Conservation (phyloP, 2,888 invertebrate genomes). For the Microdon myrmicae region DNA sequence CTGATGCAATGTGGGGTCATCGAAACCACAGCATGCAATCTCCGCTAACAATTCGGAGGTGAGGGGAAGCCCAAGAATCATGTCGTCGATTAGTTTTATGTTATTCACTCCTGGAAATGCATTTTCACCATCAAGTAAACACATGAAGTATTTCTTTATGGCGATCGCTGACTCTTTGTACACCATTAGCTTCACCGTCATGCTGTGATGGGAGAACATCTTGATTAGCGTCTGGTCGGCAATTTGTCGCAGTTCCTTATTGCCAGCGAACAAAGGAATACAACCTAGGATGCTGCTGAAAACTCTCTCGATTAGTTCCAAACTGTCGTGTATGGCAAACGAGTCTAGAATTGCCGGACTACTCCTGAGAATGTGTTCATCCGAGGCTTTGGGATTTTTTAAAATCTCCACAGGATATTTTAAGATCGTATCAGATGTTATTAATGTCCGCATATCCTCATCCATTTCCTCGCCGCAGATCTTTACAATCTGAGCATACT, state of each 20-base stretch:
- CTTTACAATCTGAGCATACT: constrained; percentile 42
- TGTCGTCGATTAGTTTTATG: constrained; percentile 48
- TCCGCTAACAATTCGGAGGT: constrained; percentile 57
- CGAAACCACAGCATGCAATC: constrained; percentile 56
- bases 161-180: constrained; percentile 55
- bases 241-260: constrained; percentile 53
- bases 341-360: constrained; percentile 51
- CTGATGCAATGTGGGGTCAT: constrained; percentile 43
- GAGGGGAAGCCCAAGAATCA: constrained; percentile 61
- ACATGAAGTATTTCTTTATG: constrained; percentile 59
- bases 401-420: constrained; percentile 49
- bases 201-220: constrained; percentile 56
- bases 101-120: constrained; percentile 55
- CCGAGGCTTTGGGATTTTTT: constrained; percentile 27
- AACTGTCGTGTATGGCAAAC: constrained; percentile 58
- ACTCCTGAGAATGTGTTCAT: constrained; percentile 45
- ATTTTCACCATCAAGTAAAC: constrained; percentile 58
- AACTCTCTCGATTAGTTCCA: constrained; percentile 55
- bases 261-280: constrained; percentile 51
- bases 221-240: constrained; percentile 57
- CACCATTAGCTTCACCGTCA: constrained; percentile 49
- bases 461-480: constrained; percentile 14
- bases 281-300: constrained; percentile 56
- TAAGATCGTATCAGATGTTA: constrained; percentile 51
- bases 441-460: constrained; percentile 30